Evolutionary conservation across 2,797 vertebrate species (phyloP).

Genomic region (Eupleurogrammus muticus): DNA sequence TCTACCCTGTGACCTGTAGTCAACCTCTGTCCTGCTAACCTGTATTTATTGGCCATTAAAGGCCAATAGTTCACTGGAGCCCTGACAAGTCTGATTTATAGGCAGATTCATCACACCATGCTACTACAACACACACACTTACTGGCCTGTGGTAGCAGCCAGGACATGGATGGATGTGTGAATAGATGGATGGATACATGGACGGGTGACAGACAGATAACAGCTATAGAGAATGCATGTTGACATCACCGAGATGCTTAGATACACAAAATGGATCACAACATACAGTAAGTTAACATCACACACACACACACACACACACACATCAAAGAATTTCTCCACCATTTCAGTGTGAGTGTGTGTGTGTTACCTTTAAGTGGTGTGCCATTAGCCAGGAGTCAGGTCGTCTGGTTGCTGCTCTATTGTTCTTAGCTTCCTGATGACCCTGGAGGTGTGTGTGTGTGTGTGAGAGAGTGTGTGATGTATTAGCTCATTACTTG

Average conservation of each 20-base stretch:
- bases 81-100: constrained; percentile 76
- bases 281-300: too few species aligned
- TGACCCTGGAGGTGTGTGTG: constrained; percentile 31
- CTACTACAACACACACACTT: constrained; percentile 51
- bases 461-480: constrained; percentile 10
- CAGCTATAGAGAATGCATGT: neutral
- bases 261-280: neutral
- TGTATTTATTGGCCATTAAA: constrained; percentile 84
- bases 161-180: constrained; percentile 30
- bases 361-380: constrained; percentile 34
- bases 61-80: constrained; percentile 77
- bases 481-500: constrained; percentile 5
- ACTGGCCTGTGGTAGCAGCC: constrained; percentile 31
- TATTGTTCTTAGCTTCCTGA: constrained; percentile 54
- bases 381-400: constrained; percentile 59
- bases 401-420: constrained; percentile 40
- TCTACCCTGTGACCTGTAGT: constrained; percentile 69
- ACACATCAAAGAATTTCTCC: neutral
- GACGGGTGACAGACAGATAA: constrained; percentile 15
- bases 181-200: constrained; percentile 27
- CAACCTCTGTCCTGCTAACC: constrained; percentile 84
- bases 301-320: neutral
- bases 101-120: constrained; percentile 67
- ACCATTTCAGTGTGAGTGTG: neutral
- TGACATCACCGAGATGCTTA: neutral